Base-by-base conservation (phyloP, 1,140 invertebrate species). In the Limonius californicus region DNA sequence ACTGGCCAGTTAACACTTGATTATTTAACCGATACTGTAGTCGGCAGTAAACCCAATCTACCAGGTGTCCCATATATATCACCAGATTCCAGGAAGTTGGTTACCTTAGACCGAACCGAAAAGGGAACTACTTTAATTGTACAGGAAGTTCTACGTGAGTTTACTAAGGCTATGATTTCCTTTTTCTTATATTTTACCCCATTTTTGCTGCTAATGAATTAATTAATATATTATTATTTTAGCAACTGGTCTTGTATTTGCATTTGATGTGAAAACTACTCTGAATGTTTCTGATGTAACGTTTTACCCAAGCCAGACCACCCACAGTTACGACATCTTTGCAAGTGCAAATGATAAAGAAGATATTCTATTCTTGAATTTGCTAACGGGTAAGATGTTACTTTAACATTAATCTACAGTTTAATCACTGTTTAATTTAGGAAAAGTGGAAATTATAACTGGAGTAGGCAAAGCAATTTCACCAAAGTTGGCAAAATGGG, bases 381-480 rank as follows among this genome's bases (percentile, higher is more conserved):
- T 92, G 21, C 79, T 84, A 12, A 88, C 87, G 68, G 89, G 89
- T 83, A 77, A n/a, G n/a, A 75, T 65, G 27, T n/a, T 21, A 9
- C 14, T 2, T 9, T 30, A 55, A 23, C 6, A 30, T 2, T 27
- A 30, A 32, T 4, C 16, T 27, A n/a, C 12, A 23, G 20, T 16
- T 15, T 15, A 2, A 27, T 27, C 2, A 27, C 14, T 27, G 4
- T 7, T 30, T 55, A 6, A 30, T 55, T 15, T 16, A 55, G 53
- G 89, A 79, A 89, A 90, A 83, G 88, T 92, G 7, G 89, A 91
- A 73, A 87, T 90, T 79, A 87, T 92, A 62, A 88, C 87, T 1
- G 87, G 87, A 20, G 87, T 89, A 2, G 87, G 87, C 1, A 82
- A 82, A 69, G 83, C 87, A 14, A 82, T 85, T 76, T 76, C 81